These are phyloP conservation scores for Eristalis intricaria DNA, from an alignment of 2,888 invertebrate genomes.

Conservation along the genomic window DNA sequence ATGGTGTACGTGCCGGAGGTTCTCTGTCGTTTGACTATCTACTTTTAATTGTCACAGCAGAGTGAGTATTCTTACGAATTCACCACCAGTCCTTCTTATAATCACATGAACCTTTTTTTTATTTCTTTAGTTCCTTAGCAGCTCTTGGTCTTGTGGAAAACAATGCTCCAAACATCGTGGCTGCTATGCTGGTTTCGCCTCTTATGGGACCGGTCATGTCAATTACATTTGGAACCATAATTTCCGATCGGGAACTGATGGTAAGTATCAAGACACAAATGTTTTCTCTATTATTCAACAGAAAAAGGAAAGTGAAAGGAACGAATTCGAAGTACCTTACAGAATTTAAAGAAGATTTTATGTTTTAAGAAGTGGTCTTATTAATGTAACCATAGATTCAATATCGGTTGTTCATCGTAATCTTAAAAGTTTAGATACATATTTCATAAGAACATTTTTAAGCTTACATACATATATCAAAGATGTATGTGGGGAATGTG, in stretches of 20 bases:
- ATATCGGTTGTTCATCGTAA: neutral
- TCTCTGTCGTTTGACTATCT: slow-evolving; percentile 92
- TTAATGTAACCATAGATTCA: neutral
- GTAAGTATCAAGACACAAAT: slow-evolving; percentile 76
- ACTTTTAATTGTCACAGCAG: slow-evolving; percentile 89
- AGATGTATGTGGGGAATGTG: too few relatives aligned
- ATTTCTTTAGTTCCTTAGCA: slow-evolving; percentile 86
- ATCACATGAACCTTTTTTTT: neutral
- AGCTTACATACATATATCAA: too few relatives aligned
- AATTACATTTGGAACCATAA: slow-evolving; percentile 91
- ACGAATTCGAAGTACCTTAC: neutral
- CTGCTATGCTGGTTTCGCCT: slow-evolving; percentile 89
- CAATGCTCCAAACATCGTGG: slow-evolving; percentile 90
- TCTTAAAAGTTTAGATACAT: too few relatives aligned
- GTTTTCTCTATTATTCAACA: neutral
- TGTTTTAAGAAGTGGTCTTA: neutral
- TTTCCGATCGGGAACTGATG: slow-evolving; percentile 86
- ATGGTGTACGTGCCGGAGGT: slow-evolving; percentile 88
- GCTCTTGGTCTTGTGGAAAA: slow-evolving; percentile 92
- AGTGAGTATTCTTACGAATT: slow-evolving; percentile 84
- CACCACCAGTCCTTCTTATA: neutral
- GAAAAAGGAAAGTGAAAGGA: neutral
- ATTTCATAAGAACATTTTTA: too few relatives aligned
- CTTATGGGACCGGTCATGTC: slow-evolving; percentile 94
- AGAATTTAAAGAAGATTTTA: neutral